These are phyloP conservation scores for Hypomesus transpacificus DNA, from an alignment of 2,113 vertebrate species.

Conservation along the genomic window DNA sequence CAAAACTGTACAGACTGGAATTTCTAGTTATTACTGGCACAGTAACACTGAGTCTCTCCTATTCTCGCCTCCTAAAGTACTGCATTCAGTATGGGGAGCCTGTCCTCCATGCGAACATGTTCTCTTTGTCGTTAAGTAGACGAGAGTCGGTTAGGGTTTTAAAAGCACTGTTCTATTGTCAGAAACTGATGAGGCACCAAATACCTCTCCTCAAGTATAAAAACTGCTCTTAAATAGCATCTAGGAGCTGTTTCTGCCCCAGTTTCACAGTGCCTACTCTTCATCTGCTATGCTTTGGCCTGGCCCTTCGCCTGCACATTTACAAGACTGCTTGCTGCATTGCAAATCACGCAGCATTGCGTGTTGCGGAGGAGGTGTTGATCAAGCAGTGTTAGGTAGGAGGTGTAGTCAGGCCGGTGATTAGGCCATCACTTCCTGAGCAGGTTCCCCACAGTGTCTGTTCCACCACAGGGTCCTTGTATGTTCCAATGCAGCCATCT, in stretches of 20 bases:
- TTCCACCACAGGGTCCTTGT: slow-evolving; percentile 8
- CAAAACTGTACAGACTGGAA: too few species aligned
- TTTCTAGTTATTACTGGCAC: too few species aligned
- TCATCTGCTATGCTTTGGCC: neutral
- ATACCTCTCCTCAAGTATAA: too few species aligned
- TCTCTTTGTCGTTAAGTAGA: too few species aligned
- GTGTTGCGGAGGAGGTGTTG: slow-evolving; percentile 54
- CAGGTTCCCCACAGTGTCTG: slow-evolving; percentile 5
- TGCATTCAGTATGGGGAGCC: too few species aligned
- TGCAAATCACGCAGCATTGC: slow-evolving; percentile 5
- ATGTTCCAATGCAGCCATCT: slow-evolving; percentile 15
- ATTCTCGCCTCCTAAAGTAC: too few species aligned
- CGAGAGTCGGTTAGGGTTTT: too few species aligned
- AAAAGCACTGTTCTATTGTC: too few species aligned
- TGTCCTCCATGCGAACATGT: too few species aligned
- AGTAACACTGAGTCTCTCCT: too few species aligned
- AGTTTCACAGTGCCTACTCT: neutral
- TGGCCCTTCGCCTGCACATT: neutral
- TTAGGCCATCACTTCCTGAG: slow-evolving; percentile 17
- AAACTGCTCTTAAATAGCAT: too few species aligned
- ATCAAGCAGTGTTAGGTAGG: slow-evolving; percentile 41
- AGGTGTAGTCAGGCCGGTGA: slow-evolving; percentile 19
- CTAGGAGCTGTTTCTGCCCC: neutral
- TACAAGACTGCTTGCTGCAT: slow-evolving; percentile 7
- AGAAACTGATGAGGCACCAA: too few species aligned